phyloP scores from a whole-genome alignment of 1,140 invertebrate species.

The Aphaenogaster ashmeadi region DNA sequence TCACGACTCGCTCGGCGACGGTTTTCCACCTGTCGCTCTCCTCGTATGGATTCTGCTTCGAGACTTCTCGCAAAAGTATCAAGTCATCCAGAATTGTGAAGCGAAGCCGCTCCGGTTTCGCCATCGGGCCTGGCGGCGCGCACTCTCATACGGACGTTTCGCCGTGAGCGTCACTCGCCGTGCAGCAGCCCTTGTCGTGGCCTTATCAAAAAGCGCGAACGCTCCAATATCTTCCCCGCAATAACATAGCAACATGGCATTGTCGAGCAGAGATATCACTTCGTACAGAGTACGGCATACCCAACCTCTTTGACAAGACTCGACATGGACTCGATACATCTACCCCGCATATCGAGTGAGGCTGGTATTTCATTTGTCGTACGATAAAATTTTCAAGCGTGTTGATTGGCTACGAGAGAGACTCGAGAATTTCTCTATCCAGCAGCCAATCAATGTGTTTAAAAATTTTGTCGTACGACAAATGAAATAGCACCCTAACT shows the following conservation, averaged over 20 bases:
- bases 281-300: background rate
- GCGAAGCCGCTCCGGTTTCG: constrained; percentile 56
- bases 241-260: constrained; percentile 57
- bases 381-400: no score
- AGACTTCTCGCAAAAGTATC: constrained; percentile 50
- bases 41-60: constrained; percentile 33
- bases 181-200: background rate
- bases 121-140: constrained; percentile 6
- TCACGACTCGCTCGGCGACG: constrained; percentile 46
- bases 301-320: background rate
- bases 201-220: constrained; percentile 11
- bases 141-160: constrained; percentile 22
- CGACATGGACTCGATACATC: background rate
- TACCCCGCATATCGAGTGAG: background rate
- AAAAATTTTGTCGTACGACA: no score
- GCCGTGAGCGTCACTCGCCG: background rate
- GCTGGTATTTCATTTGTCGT: no score
- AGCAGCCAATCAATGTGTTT: no score
- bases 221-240: background rate
- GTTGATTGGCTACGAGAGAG: no score
- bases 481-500: no score
- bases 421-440: no score
- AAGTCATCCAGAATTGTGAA: constrained; percentile 54
- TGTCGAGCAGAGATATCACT: constrained; percentile 18
- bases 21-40: constrained; percentile 47